A percentile compares a stretch with the other conserved stretches of the same genome.
phyloP scores from a whole-genome alignment of 2,888 invertebrate genomes.

The Lithophane leautieri region DNA sequence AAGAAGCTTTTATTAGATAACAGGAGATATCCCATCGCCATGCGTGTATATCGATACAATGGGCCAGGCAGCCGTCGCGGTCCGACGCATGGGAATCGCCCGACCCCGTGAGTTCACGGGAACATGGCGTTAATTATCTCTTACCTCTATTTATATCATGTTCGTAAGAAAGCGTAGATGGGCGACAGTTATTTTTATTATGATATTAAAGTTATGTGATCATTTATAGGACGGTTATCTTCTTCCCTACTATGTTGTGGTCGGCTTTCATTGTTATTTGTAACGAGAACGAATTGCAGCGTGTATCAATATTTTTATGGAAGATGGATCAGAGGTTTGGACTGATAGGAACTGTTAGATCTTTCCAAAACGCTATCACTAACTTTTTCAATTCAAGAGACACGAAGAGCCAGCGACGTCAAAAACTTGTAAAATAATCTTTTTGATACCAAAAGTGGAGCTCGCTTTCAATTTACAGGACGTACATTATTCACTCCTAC shows the following conservation, averaged over 20 bases:
- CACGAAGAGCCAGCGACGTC: too few species aligned
- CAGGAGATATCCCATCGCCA: constrained; percentile 60
- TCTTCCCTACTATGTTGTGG: background rate
- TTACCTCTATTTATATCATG: constrained; percentile 64
- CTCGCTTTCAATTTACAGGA: background rate
- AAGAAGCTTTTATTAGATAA: constrained; percentile 29
- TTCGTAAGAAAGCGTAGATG: constrained; percentile 42
- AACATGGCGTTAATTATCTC: constrained; percentile 69
- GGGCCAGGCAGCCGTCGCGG: constrained; percentile 74
- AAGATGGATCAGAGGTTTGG: background rate
- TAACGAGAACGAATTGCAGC: background rate
- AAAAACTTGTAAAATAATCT: background rate
- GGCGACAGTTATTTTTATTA: constrained; percentile 48
- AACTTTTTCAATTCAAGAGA: background rate
- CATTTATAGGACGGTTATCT: background rate
- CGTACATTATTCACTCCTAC: background rate
- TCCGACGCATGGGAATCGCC: constrained; percentile 80
- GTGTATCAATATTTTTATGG: background rate
- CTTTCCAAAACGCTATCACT: background rate
- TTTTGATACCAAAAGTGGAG: background rate
- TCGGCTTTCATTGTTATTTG: background rate
- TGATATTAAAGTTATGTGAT: constrained; percentile 22
- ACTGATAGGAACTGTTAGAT: background rate
- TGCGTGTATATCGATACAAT: constrained; percentile 63
- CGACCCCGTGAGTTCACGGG: constrained; percentile 67